Base-by-base conservation (phyloP, 2,888 invertebrate species). In the Cecidostiba fungosa region DNA sequence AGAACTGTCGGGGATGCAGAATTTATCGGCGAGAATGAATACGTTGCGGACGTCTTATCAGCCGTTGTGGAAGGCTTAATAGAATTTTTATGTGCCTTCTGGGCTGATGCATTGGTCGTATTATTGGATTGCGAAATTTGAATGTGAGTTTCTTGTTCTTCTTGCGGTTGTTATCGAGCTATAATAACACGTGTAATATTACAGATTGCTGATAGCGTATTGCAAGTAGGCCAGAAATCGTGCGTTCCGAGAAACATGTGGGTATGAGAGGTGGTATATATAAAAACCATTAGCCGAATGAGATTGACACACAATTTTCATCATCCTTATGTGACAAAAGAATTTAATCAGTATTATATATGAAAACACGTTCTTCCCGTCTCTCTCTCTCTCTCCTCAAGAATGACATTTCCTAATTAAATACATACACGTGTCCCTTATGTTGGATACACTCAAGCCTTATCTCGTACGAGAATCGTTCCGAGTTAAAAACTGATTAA, bases 1-100 rank as follows among this genome's bases (percentile, higher is more conserved):
- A 82, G 70, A 77, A 54, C 70, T 59, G 81, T 76, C 72, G 77
- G 36, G 59, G 47, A 43, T n/a, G 50, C 47, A 29, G 77, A 74
- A 86, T 84, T 86, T 74, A 81, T 82, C 73, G 74, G 47, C 32
- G 5, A 69, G 66, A 32, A 47, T 70, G 50, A 80, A 72, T 70
- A 62, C 39, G 70, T 39, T 72, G 72, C 32, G 39, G 29, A 39
- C 74, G 74, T 50, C 50, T 47, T 29, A 50, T 74, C 47, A 26
- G 26, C 73, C 54, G 19, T 39, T 26, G 36, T n/a, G 47, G 29
- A 23, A 12, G 39, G 23, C 26, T 43, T 74, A 76, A 76, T 74
- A 14, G 82, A 66, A 82, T 82, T 76, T 82, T 82, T 43, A 73
- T 43, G 54, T 19, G n/a, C 54, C 8, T 29, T 29, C 1, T 32